Conservation (phyloP, 2,113 vertebrate genomes). For the Prolemur simus region DNA sequence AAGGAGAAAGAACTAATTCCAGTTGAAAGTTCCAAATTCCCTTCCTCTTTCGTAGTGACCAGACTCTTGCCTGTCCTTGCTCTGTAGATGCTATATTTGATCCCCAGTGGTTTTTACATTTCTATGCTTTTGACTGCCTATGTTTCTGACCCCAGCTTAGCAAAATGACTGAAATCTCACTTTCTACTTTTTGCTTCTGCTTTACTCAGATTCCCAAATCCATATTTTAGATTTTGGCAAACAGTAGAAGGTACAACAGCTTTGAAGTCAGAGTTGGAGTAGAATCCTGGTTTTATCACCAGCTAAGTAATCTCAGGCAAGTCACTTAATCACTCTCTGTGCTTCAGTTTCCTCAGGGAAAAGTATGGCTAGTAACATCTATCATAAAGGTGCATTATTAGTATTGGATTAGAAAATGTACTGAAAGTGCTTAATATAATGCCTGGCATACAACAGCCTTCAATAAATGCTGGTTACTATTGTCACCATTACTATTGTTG, state of each 20-base stretch:
- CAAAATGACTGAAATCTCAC: constrained; percentile 11
- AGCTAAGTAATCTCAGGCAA: neutral
- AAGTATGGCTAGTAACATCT: neutral
- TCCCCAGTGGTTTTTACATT: neutral
- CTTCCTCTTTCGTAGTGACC: neutral
- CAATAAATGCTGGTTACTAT: neutral
- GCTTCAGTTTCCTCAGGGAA: neutral
- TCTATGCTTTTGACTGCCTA: neutral
- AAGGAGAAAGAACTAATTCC: neutral
- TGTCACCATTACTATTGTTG: neutral
- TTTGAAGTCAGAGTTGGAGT: constrained; percentile 17
- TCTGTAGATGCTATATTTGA: neutral
- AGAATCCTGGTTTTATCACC: neutral
- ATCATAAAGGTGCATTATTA: neutral
- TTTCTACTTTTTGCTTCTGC: constrained; percentile 34
- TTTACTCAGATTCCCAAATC: constrained; percentile 8
- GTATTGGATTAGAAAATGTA: neutral
- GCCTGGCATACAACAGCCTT: neutral
- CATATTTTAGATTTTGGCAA: constrained; percentile 15
- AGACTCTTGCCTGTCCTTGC: neutral
- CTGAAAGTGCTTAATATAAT: neutral
- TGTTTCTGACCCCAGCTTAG: constrained; percentile 28
- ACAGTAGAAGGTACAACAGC: neutral
- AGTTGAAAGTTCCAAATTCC: neutral
- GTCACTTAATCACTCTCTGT: neutral